Percentiles rank a stretch among this genome's conserved stretches.
These are phyloP conservation scores for Lepidothrix coronata DNA, from an alignment of 2,113 vertebrate genomes.

Conservation along the genomic window DNA sequence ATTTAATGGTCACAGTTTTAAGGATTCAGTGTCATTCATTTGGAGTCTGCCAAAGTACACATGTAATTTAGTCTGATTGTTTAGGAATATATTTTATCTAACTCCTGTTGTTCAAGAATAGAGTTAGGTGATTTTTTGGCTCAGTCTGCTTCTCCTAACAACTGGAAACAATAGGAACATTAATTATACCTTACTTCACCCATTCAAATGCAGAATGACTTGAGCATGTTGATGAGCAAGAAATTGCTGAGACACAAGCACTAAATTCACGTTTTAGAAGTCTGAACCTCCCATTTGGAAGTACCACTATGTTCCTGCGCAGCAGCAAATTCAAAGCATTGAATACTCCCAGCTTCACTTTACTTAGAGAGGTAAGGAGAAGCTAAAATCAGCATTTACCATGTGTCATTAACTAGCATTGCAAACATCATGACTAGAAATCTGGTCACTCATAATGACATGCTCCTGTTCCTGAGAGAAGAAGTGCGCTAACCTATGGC, in stretches of 20 bases:
- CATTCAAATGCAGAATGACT: constrained; percentile 14
- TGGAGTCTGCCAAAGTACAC: constrained; percentile 29
- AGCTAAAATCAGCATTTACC: not conserved
- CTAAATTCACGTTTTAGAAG: not conserved
- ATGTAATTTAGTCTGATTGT: constrained; percentile 39
- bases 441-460: not conserved
- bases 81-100: constrained; percentile 29
- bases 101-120: constrained; percentile 12
- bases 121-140: constrained; percentile 1
- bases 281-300: not conserved
- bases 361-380: not conserved
- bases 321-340: not conserved
- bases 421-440: not conserved
- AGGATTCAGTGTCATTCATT: constrained; percentile 23
- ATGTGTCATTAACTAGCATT: not conserved
- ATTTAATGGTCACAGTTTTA: constrained; percentile 39
- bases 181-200: constrained; percentile 11
- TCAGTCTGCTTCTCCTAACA: not conserved
- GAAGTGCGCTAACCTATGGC: not conserved
- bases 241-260: not conserved
- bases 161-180: not conserved
- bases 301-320: not conserved
- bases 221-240: not conserved
- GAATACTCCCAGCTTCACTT: constrained; percentile 21
- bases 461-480: not conserved